Evolutionary conservation across 2,888 invertebrate species (phyloP).

Genomic region (Heliconius cydno): DNA sequence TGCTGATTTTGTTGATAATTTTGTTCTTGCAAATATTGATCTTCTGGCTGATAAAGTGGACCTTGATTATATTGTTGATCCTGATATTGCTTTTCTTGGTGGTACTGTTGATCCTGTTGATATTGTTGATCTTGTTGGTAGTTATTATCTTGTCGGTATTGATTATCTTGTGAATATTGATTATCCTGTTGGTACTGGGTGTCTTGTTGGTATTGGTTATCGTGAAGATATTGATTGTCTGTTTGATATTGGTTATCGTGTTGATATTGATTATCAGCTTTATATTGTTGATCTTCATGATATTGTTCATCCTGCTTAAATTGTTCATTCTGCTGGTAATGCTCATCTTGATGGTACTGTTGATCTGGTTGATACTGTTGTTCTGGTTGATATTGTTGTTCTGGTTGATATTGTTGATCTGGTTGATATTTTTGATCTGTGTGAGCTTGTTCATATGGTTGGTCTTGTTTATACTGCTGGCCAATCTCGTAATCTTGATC

Average conservation of each 20-base stretch:
- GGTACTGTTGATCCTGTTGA: slow-evolving; percentile 49
- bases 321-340: slow-evolving; percentile 48
- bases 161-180: slow-evolving; percentile 46
- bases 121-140: slow-evolving; percentile 52
- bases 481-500: slow-evolving; percentile 51
- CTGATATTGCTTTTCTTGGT: slow-evolving; percentile 46
- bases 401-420: slow-evolving; percentile 50
- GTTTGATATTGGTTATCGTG: slow-evolving; percentile 49
- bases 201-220: slow-evolving; percentile 37
- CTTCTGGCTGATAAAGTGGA: slow-evolving; percentile 51
- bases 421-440: slow-evolving; percentile 51
- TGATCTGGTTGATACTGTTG: slow-evolving; percentile 38
- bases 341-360: slow-evolving; percentile 51
- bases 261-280: slow-evolving; percentile 49
- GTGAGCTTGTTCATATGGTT: slow-evolving; percentile 45
- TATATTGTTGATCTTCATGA: slow-evolving; percentile 49
- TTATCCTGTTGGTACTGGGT: slow-evolving; percentile 50
- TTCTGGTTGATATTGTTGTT: slow-evolving; percentile 40
- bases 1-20: slow-evolving; percentile 49
- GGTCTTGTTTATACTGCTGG: slow-evolving; percentile 49
- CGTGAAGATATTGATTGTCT: slow-evolving; percentile 48
- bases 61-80: slow-evolving; percentile 50
- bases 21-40: slow-evolving; percentile 49
- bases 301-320: slow-evolving; percentile 45
- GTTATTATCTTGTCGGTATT: slow-evolving; percentile 52